phyloP scores from a whole-genome alignment of 2,888 invertebrate genomes.

The Rotaria sp. region DNA sequence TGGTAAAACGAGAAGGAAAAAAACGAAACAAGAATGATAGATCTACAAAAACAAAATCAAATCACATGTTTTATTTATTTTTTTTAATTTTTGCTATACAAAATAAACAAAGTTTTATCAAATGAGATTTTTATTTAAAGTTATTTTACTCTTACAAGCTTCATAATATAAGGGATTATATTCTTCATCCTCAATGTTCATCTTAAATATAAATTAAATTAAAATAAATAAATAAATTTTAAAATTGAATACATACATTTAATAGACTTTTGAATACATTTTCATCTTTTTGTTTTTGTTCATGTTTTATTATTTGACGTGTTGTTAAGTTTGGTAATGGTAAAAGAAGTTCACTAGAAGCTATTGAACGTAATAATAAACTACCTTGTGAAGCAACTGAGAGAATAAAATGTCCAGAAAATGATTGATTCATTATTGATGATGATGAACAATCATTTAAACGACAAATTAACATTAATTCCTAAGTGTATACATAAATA shows the following conservation, averaged over 20 bases:
- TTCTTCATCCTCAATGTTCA: not conserved
- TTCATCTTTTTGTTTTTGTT: not conserved
- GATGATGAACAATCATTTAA: not conserved
- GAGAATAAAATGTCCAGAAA: not conserved
- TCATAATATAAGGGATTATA: not conserved
- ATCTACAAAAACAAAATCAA: too few species aligned
- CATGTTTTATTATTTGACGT: not conserved
- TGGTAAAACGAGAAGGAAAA: too few species aligned
- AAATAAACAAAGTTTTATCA: not conserved
- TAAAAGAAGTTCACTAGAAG: not conserved
- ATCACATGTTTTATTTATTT: too few species aligned
- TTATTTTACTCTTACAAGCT: not conserved
- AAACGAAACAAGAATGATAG: too few species aligned
- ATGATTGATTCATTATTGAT: not conserved
- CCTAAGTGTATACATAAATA: not conserved
- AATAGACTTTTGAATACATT: not conserved
- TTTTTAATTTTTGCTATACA: too few species aligned
- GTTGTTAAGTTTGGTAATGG: not conserved
- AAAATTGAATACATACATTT: not conserved
- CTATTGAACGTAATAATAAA: constrained; percentile 6
- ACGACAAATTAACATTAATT: not conserved
- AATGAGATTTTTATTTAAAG: not conserved
- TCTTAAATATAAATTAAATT: not conserved
- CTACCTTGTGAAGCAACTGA: not conserved
- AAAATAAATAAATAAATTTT: too few species aligned